Evolutionary conservation across 2,888 invertebrate genomes (phyloP).

Genomic region (Oxytorus armatus): DNA sequence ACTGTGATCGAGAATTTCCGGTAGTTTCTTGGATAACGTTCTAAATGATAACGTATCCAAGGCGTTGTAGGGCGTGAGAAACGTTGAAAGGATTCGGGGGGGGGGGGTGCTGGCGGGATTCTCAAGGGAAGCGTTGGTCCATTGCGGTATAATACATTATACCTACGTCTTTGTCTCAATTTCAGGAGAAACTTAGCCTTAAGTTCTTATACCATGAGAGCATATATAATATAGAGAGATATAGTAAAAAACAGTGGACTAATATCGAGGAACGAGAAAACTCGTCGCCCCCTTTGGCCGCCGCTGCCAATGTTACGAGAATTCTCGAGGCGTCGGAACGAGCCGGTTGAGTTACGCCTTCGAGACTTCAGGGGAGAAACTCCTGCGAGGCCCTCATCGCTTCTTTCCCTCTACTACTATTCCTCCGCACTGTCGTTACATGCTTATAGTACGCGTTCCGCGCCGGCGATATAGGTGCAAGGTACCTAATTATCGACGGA

Average conservation of each 20-base stretch:
- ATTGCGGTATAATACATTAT: no score
- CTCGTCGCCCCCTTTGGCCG: background rate
- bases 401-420: slow-evolving; percentile 42
- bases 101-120: no score
- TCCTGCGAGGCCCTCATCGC: slow-evolving; percentile 41
- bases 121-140: no score
- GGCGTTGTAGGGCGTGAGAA: no score
- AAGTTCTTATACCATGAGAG: background rate
- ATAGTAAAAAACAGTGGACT: slow-evolving; percentile 4
- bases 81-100: no score
- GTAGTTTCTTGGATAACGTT: no score
- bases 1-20: no score
- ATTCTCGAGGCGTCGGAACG: slow-evolving; percentile 11
- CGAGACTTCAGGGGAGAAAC: slow-evolving; percentile 20
- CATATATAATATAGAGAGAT: background rate
- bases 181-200: no score
- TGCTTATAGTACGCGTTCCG: slow-evolving; percentile 70
- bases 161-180: no score
- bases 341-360: slow-evolving; percentile 29
- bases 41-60: no score
- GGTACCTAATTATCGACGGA: slow-evolving; percentile 77
- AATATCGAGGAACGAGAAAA: slow-evolving; percentile 29
- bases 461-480: slow-evolving; percentile 66
- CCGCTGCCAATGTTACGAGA: background rate
- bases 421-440: slow-evolving; percentile 68